phyloP scores from a whole-genome alignment of 2,888 invertebrate genomes.

The Helleia helle region DNA sequence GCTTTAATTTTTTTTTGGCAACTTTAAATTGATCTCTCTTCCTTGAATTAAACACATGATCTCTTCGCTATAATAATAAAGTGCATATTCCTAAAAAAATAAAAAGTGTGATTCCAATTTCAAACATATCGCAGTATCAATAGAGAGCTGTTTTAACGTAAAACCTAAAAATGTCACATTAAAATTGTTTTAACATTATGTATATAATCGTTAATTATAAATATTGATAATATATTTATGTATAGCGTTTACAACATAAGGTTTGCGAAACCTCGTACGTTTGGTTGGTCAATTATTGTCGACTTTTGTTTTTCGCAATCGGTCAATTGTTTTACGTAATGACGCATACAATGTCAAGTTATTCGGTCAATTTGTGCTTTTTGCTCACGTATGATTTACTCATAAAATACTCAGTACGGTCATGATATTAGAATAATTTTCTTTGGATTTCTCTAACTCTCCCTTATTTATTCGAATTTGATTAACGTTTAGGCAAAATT shows the following conservation, averaged over 20 bases:
- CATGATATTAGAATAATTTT: constrained; percentile 58
- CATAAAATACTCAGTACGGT: constrained; percentile 67
- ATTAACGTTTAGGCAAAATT: not conserved
- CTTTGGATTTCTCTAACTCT: constrained; percentile 4
- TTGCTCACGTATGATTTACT: constrained; percentile 57
- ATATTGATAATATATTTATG: constrained; percentile 4
- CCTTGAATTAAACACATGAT: no score
- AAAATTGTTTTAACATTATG: not conserved
- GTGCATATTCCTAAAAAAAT: not conserved
- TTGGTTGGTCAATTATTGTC: constrained; percentile 64
- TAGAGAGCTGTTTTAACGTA: not conserved
- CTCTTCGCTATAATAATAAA: no score
- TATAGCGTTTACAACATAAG: constrained; percentile 23
- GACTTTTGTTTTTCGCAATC: constrained; percentile 31
- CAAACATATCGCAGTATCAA: not conserved
- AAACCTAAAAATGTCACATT: constrained; percentile 4
- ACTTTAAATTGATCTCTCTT: not conserved
- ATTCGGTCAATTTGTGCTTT: constrained; percentile 60
- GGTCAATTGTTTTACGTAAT: constrained; percentile 53
- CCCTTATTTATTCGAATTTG: constrained; percentile 7
- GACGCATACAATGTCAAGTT: constrained; percentile 38
- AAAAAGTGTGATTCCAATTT: constrained; percentile 5
- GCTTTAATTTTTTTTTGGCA: not conserved
- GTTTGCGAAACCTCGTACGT: constrained; percentile 55
- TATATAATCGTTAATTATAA: constrained; percentile 3